A percentile compares a stretch with the other conserved stretches of the same genome.
These are phyloP conservation scores for Solen grandis DNA, from an alignment of 1,140 invertebrate species.

Conservation along the genomic window DNA sequence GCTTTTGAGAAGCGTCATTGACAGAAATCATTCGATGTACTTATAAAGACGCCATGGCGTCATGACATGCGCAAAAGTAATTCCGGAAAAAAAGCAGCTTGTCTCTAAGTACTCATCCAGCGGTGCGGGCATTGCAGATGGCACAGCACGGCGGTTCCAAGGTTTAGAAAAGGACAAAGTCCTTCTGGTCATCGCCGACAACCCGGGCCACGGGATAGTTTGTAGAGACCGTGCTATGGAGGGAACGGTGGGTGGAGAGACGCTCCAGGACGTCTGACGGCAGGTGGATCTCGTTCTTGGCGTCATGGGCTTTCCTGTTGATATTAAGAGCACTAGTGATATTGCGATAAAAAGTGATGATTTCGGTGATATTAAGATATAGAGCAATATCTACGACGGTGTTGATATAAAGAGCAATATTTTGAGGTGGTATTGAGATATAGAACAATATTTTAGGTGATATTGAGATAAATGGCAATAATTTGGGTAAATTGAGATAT, in stretches of 20 bases:
- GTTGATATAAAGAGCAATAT: not conserved
- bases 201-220: conserved; percentile 41
- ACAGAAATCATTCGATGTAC: too few relatives aligned
- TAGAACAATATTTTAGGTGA: too few relatives aligned
- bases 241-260: conserved; percentile 23
- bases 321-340: not conserved
- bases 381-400: too few relatives aligned
- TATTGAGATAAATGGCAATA: too few relatives aligned
- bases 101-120: too few relatives aligned
- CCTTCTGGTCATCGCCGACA: conserved; percentile 37
- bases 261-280: conserved; percentile 47
- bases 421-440: not conserved
- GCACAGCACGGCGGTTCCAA: not conserved
- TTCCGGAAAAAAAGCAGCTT: too few relatives aligned
- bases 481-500: too few relatives aligned
- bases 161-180: conserved; percentile 43
- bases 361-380: not conserved
- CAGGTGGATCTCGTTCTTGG: conserved; percentile 41
- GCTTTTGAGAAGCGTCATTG: too few relatives aligned
- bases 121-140: not conserved
- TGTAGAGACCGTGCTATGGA: conserved; percentile 9
- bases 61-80: too few relatives aligned
- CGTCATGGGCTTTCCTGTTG: conserved; percentile 34
- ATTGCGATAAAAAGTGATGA: not conserved
- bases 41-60: too few relatives aligned